Percentiles rank a stretch among this genome's conserved stretches.
Conservation (phyloP, 2,113 vertebrate genomes). For the Megaceryle maxima region DNA sequence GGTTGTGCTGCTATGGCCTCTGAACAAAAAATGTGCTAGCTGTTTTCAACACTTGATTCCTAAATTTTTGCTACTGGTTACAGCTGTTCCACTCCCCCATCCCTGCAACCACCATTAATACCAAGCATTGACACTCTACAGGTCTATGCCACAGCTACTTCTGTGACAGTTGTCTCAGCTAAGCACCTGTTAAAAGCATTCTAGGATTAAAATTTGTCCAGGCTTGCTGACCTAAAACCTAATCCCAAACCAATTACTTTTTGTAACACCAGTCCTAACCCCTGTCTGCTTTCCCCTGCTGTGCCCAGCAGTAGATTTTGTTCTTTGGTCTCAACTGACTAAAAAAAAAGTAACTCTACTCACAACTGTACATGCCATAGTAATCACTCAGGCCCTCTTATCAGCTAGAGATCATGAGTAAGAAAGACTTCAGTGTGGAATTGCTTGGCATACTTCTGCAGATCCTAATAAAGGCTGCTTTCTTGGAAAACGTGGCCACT, state of each 20-base stretch:
- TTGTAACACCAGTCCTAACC: neutral
- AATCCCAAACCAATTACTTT: conserved; percentile 43
- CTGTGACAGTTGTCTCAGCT: neutral
- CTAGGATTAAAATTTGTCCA: conserved; percentile 23
- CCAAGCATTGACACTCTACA: neutral
- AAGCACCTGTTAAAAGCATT: conserved; percentile 15
- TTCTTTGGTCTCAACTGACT: conserved; percentile 1
- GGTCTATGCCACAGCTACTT: neutral
- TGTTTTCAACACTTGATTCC: neutral
- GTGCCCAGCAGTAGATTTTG: neutral
- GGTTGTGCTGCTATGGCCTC: neutral
- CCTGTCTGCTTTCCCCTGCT: conserved; percentile 24
- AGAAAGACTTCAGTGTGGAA: neutral
- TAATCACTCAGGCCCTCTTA: neutral
- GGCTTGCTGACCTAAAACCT: conserved; percentile 33
- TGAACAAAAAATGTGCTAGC: neutral
- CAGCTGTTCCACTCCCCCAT: neutral
- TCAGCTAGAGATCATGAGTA: neutral
- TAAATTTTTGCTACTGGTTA: neutral
- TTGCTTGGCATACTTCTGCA: neutral
- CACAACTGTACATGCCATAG: neutral
- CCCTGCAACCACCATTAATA: neutral
- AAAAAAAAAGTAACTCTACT: neutral
- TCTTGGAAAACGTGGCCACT: neutral
- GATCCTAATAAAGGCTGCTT: neutral